phyloP scores from a whole-genome alignment of 2,113 vertebrate species.

The Neodon shergylaensis region DNA sequence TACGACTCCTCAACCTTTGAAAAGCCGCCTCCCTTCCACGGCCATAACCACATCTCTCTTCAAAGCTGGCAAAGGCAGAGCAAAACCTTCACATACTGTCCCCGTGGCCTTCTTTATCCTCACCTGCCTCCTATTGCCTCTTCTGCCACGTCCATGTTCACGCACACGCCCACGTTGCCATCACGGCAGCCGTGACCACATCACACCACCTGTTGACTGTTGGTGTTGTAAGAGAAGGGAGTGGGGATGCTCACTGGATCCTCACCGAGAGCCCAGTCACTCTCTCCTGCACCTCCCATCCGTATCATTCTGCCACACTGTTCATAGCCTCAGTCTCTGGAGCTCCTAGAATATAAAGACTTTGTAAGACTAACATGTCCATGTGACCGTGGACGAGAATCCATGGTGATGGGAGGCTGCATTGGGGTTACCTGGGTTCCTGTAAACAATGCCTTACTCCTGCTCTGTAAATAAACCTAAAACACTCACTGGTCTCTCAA shows the following conservation, averaged over 20 bases:
- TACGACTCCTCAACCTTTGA: not conserved
- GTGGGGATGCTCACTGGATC: not conserved
- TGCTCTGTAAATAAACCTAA: not conserved
- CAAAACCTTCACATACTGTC: not conserved
- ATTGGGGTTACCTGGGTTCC: not conserved
- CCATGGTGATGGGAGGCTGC: not conserved
- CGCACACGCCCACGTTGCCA: no score
- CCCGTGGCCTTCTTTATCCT: not conserved
- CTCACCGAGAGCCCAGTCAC: not conserved
- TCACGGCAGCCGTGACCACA: not conserved
- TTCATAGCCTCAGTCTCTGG: not conserved
- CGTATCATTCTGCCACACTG: not conserved
- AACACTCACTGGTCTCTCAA: not conserved
- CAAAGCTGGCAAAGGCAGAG: not conserved
- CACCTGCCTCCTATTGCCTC: not conserved
- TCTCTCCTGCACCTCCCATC: not conserved
- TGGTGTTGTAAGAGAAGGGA: not conserved
- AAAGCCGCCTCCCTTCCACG: not conserved
- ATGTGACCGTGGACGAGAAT: not conserved
- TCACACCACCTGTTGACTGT: not conserved
- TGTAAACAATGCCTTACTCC: not conserved
- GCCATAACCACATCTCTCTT: not conserved
- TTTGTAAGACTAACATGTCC: not conserved
- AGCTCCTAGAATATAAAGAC: not conserved
- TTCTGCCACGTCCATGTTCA: not conserved